These are phyloP conservation scores for Rhombomys opimus DNA, from an alignment of 2,113 vertebrate species.

Conservation along the genomic window DNA sequence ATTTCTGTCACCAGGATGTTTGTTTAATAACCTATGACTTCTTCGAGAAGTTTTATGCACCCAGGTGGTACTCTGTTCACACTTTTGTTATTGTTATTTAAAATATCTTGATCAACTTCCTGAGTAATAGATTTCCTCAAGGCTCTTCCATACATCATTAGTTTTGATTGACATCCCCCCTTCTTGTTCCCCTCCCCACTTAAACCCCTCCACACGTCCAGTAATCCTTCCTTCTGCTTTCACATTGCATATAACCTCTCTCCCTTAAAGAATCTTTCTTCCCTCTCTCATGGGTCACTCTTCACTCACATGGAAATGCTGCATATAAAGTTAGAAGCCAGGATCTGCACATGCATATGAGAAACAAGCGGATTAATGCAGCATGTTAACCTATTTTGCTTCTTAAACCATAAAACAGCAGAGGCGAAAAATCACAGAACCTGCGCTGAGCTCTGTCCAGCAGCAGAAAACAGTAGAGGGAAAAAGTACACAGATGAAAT, in stretches of 20 bases:
- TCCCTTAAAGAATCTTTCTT: not conserved
- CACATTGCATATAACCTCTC: not conserved
- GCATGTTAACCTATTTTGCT: not conserved
- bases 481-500: not conserved
- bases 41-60: not conserved
- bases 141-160: not conserved
- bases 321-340: not conserved
- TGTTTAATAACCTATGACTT: not conserved
- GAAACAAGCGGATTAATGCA: not conserved
- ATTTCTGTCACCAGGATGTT: not conserved
- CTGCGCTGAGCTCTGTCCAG: not conserved
- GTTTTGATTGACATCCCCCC: not conserved
- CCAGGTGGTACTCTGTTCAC: not conserved
- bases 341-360: no score
- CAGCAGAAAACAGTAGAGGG: not conserved
- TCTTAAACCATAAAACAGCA: slow-evolving; percentile 19
- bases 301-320: not conserved
- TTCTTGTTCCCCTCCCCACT: no score
- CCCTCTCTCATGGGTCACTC: not conserved
- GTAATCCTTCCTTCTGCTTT: no score
- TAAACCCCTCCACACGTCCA: no score
- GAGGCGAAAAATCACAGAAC: not conserved
- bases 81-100: not conserved
- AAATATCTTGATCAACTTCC: not conserved
- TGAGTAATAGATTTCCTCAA: not conserved